Evolutionary conservation across 2,113 vertebrate genomes (phyloP), one percentile per base, ranked within the genome.

Genomic region (Chloroceryle aenea): DNA sequence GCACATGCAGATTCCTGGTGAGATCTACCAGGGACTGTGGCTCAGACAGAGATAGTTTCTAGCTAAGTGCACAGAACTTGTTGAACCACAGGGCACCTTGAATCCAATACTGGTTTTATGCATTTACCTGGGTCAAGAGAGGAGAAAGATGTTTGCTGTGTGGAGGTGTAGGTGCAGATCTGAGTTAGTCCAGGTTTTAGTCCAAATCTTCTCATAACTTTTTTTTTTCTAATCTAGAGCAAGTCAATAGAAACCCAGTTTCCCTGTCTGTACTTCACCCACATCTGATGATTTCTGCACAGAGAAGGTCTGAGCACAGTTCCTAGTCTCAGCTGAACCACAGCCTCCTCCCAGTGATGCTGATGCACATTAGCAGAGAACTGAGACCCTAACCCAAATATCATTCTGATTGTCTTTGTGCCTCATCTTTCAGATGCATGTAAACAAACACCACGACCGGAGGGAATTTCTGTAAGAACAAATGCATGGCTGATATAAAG

Each of bases 41-140:
- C 82, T 63, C 36, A 34, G 66, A 8, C 12, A 36, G 62, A 71
- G 42, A 4, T 23, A 47, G 29, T n/a, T 81, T 56, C 36, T 71
- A 92, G 47, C n/a, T 23, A 27, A 3, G 0, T 27, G 55, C 30
- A 71, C 4, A 30, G 53, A 61, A 48, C 38, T 52, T 78, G 47
- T 52, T 40, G 19, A 63, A 15, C 38, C 63, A 76, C 40, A 36
- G 68, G 14, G 12, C 23, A 66, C 38, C 66, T 87, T 29, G 36
- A 17, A 34, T 78, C 50, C 42, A 25, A 0, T 10, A 1, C 22
- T 82, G 73, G 10, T 23, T 58, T 91, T 50, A 14, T 81, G 22
- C 18, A 8, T 53, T 67, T 26, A 21, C 15, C 23, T 34, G 50
- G 68, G 7, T 26, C 0, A 0, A 63, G n/a, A 27, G n/a, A 73